A percentile compares a stretch with the other conserved stretches of the same genome.
These are phyloP conservation scores for Pomacea canaliculata DNA, from an alignment of 2,888 invertebrate species.

Conservation along the genomic window DNA sequence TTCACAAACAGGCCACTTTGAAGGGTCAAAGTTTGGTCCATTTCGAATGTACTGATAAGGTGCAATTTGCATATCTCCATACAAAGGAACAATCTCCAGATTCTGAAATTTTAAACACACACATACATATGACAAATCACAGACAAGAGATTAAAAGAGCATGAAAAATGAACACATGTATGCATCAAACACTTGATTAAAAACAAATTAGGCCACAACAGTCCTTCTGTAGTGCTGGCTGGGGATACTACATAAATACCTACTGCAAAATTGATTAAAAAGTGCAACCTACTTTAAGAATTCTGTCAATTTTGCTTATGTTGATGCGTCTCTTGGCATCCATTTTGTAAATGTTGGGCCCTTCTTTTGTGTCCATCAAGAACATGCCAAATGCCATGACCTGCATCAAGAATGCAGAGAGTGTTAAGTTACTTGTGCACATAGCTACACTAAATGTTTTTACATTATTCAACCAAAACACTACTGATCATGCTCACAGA, in stretches of 20 bases:
- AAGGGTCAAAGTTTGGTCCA: slow-evolving; percentile 62
- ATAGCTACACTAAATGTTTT: too few relatives aligned
- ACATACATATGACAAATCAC: neutral
- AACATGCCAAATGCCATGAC: slow-evolving; percentile 90
- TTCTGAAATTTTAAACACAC: slow-evolving; percentile 42
- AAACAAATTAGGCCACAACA: too few relatives aligned
- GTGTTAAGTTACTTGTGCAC: neutral
- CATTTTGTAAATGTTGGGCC: slow-evolving; percentile 83
- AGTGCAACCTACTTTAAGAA: slow-evolving; percentile 82
- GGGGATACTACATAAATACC: too few relatives aligned
- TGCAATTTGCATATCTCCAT: slow-evolving; percentile 99
- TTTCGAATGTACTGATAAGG: slow-evolving; percentile 97
- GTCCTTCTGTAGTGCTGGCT: too few relatives aligned
- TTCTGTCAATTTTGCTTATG: slow-evolving; percentile 92
- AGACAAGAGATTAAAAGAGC: too few relatives aligned
- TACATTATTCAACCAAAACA: too few relatives aligned
- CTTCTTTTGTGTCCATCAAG: slow-evolving; percentile 85
- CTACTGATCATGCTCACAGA: too few relatives aligned
- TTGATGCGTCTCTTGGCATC: slow-evolving; percentile 97
- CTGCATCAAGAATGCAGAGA: slow-evolving; percentile 45
- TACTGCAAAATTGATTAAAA: too few relatives aligned
- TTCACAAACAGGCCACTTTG: slow-evolving; percentile 65
- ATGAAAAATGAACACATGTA: too few relatives aligned
- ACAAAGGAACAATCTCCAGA: slow-evolving; percentile 74
- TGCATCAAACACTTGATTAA: too few relatives aligned